Evolutionary conservation across 2,888 invertebrate genomes (phyloP).

Genomic region (Spisula subtruncata): DNA sequence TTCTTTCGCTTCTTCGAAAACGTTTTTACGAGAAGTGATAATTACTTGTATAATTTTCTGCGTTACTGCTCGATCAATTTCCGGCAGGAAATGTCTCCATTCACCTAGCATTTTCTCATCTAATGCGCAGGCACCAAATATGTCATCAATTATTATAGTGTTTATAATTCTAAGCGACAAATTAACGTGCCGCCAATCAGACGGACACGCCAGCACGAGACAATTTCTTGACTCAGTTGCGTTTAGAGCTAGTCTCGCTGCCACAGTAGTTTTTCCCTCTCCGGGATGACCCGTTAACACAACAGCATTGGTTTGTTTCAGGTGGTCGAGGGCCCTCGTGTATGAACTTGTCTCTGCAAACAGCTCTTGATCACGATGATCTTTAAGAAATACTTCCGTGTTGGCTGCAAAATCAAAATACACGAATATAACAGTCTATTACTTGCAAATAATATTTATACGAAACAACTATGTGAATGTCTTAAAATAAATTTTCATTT

Average conservation of each 20-base stretch:
- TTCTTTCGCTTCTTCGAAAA: constrained; percentile 50
- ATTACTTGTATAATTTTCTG: constrained; percentile 47
- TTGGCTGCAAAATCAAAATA: constrained; percentile 29
- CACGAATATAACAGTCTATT: no score
- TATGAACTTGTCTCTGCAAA: constrained; percentile 48
- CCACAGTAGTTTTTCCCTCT: constrained; percentile 65
- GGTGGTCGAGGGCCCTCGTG: constrained; percentile 27
- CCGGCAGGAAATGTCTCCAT: constrained; percentile 52
- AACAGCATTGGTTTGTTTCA: constrained; percentile 34
- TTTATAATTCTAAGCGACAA: constrained; percentile 41
- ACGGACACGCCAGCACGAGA: constrained; percentile 46
- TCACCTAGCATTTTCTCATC: constrained; percentile 47
- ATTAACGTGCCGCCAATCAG: constrained; percentile 62
- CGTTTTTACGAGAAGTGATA: constrained; percentile 61
- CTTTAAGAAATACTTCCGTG: constrained; percentile 47
- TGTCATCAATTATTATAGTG: constrained; percentile 60
- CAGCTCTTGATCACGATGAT: constrained; percentile 11
- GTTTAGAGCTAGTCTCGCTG: constrained; percentile 34
- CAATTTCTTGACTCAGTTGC: constrained; percentile 29
- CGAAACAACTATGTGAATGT: no score
- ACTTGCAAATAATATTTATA: no score
- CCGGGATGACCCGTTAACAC: constrained; percentile 58
- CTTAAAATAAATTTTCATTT: no score
- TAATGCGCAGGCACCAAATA: constrained; percentile 60
- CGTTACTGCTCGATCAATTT: constrained; percentile 39